Evolutionary conservation across 2,888 invertebrate genomes (phyloP), one percentile per base, ranked within the genome.

Genomic region (Drosophila percnosoma): DNA sequence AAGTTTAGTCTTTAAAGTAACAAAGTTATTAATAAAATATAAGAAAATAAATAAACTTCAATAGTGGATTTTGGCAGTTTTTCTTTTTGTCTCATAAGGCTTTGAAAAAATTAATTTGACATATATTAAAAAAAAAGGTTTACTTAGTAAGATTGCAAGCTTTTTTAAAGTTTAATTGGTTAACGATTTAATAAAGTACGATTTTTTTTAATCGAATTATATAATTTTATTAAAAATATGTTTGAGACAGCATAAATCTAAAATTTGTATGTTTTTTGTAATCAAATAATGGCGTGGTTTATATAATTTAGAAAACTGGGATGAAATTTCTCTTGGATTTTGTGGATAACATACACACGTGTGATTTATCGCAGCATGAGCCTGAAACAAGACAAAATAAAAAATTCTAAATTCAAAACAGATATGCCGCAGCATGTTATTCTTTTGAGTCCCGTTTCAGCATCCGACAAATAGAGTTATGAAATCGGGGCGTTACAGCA

Each of bases 391-490:
- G 66, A 36, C 49, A 33, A 38, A 40, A 60, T 34, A 10, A 24
- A 13, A 34, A 62, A 68, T 84, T 78, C 74, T 48, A 27, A 53
- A 52, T 51, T 61, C 65, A 58, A n/a, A 65, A 55, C 1, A 38
- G 27, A 68, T 31, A 48, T 60, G 75, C 63, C 51, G 29, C 27
- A 40, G 34, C 6, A 33, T 60, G 71, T 24, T 42, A 0, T 61
- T 64, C 40, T 54, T 42, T 67, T 18, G 29, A 48, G 45, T 34
- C 48, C 52, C 68, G 51, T 45, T 66, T 48, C n/a, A 48, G 55
- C 84, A 83, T 77, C 75, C 68, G 72, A 65, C 70, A 53, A 80
- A 78, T 78, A 67, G 67, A 78, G 68, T 68, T 75, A 73, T 72
- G 69, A 66, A 60, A 54, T 64, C 45, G 31, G 57, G 48, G n/a